These are phyloP conservation scores for Entomobrya multifasciata DNA, from an alignment of 2,888 invertebrate species.

Conservation along the genomic window DNA sequence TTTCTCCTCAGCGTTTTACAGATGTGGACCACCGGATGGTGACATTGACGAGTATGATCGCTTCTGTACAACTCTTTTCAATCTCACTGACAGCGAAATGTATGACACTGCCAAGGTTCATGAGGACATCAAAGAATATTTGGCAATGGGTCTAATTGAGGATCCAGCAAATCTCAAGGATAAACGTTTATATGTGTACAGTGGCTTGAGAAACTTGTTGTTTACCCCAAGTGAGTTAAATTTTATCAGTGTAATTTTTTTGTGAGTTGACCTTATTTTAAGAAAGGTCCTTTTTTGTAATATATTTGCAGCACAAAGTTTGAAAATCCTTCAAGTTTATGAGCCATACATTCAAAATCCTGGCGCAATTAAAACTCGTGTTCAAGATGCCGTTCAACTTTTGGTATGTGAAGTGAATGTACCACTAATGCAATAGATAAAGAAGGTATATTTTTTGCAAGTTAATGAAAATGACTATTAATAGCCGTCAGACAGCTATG, in stretches of 20 bases:
- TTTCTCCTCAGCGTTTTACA: constrained; percentile 61
- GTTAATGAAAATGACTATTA: not conserved
- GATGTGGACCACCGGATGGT: constrained; percentile 71
- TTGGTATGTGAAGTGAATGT: constrained; percentile 56
- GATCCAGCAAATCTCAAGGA: constrained; percentile 58
- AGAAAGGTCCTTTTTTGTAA: too few species aligned
- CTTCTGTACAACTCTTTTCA: constrained; percentile 62
- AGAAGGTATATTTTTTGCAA: not conserved
- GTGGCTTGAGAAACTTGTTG: constrained; percentile 66
- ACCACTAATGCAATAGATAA: not conserved
- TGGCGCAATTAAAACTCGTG: constrained; percentile 60
- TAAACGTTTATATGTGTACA: constrained; percentile 72
- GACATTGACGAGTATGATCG: constrained; percentile 66
- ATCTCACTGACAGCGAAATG: constrained; percentile 51
- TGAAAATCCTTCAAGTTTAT: constrained; percentile 66
- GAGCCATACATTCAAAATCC: constrained; percentile 72
- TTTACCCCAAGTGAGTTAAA: constrained; percentile 64
- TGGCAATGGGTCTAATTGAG: constrained; percentile 56
- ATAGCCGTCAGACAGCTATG: constrained; percentile 58
- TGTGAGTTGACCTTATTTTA: too few species aligned
- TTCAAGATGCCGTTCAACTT: constrained; percentile 71
- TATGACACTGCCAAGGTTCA: constrained; percentile 68
- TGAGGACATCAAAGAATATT: constrained; percentile 65
- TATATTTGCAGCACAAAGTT: constrained; percentile 59
- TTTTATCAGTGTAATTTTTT: too few species aligned